Percentiles rank a stretch among this genome's conserved stretches.
These are phyloP conservation scores for Nothobranchius furzeri DNA, from an alignment of 2,113 vertebrate species.

Conservation along the genomic window DNA sequence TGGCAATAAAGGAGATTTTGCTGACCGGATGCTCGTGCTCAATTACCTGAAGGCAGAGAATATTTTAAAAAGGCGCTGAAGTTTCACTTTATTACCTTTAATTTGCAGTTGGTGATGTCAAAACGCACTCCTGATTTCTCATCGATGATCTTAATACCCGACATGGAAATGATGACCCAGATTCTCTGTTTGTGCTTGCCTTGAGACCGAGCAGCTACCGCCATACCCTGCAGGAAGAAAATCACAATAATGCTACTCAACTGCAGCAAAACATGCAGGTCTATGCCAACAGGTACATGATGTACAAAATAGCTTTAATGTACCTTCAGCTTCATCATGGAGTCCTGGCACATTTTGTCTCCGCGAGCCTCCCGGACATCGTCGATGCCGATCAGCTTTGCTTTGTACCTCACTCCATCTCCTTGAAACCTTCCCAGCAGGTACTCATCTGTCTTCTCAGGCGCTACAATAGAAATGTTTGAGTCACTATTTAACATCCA, in stretches of 20 bases:
- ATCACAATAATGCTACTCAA: neutral
- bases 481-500: no score
- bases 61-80: neutral
- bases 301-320: neutral
- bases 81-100: neutral
- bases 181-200: slow-evolving; percentile 97
- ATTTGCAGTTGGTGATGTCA: neutral
- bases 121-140: slow-evolving; percentile 94
- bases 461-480: slow-evolving; percentile 62
- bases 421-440: slow-evolving; percentile 92
- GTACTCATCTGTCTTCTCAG: slow-evolving; percentile 93
- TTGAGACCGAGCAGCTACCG: slow-evolving; percentile 92
- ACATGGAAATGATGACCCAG: slow-evolving; percentile 92
- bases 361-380: slow-evolving; percentile 92
- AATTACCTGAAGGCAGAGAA: slow-evolving; percentile 82
- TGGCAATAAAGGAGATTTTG: slow-evolving; percentile 97
- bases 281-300: no score
- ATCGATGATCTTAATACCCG: slow-evolving; percentile 93
- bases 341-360: slow-evolving; percentile 98
- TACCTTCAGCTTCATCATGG: slow-evolving; percentile 99
- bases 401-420: slow-evolving; percentile 94
- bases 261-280: neutral
- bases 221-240: slow-evolving; percentile 85
- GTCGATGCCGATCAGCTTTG: slow-evolving; percentile 93
- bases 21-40: slow-evolving; percentile 96